phyloP scores from a whole-genome alignment of 2,888 invertebrate species.

The Fragum whitleyi region DNA sequence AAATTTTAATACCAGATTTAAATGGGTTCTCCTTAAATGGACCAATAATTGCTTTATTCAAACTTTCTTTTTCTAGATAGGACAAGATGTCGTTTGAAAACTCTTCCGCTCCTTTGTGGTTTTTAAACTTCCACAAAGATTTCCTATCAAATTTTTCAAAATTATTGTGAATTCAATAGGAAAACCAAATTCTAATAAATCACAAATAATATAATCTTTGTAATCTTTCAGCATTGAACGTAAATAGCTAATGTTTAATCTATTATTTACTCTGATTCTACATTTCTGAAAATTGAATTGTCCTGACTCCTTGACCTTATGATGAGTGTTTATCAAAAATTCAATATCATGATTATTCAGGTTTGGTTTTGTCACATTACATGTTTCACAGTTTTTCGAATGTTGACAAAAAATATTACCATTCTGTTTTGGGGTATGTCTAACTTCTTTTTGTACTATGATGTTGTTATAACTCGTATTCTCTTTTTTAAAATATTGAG shows the following conservation, averaged over 20 bases:
- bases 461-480: not conserved
- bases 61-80: slow-evolving; percentile 2
- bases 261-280: not conserved
- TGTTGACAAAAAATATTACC: not conserved
- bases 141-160: not conserved
- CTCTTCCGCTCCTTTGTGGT: not conserved
- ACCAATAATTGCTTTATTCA: not conserved
- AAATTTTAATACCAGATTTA: slow-evolving; percentile 2
- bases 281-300: not conserved
- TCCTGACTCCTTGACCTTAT: not conserved
- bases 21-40: slow-evolving; percentile 3
- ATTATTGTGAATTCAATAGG: not conserved
- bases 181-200: not conserved
- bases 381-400: not conserved
- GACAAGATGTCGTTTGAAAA: not conserved
- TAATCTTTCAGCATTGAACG: not conserved
- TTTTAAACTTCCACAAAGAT: not conserved
- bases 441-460: no score
- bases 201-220: not conserved
- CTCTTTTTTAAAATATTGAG: no score
- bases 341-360: not conserved
- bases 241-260: not conserved
- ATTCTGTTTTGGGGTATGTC: no score
- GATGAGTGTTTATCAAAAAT: no score
- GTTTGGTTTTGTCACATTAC: not conserved